Base-by-base conservation (phyloP, 2,888 invertebrate genomes). In the Dendrolimus houi region DNA sequence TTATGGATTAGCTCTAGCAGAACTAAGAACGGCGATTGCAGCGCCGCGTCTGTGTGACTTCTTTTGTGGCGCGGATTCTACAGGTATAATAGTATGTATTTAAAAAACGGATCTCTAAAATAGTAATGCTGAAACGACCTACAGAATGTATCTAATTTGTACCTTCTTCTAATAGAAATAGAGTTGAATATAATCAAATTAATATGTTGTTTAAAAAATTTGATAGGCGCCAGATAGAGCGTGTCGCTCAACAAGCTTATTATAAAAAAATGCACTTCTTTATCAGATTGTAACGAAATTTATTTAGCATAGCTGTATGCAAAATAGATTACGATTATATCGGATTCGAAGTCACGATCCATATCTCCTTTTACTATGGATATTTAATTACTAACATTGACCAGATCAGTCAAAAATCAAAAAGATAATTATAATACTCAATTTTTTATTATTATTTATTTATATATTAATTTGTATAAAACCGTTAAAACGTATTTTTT, bases 121-220 rank as follows among this genome's bases (percentile, higher is more conserved):
- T 79, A 81, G 72, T 77, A 72, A 71, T 72, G 72, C 74, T 77
- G 67, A 70, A 72, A 69, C 61, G 61, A 29, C 8, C 7, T 53
- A 7, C 3, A 13, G 2, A 7, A 9, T 9, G 47, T n/a, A 58
- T 1, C 41, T n/a, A 72, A 58, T 68, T 55, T 64, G 3, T 29
- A 67, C 59, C 56, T 58, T 75, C 57, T 47, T 0, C 0, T 1
- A 0, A 9, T 13, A 13, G 7, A 0, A 0, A 52, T 66, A 65
- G 54, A 57, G 54, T 54, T 55, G 7, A 40, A 53, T 53, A 53
- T 54, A 42, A 53, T 55, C 55, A 54, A 52, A 57, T 56, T 29
- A 29, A 58, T 59, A 54, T 55, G 55, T 70, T 69, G 57, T 52
- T 40, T 55, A 57, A 53, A 13, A 9, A 8, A 8, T 0, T 8